A percentile compares a stretch with the other conserved stretches of the same genome.
These are phyloP conservation scores for Mergus octosetaceus DNA, from an alignment of 2,797 vertebrate species.

Conservation along the genomic window DNA sequence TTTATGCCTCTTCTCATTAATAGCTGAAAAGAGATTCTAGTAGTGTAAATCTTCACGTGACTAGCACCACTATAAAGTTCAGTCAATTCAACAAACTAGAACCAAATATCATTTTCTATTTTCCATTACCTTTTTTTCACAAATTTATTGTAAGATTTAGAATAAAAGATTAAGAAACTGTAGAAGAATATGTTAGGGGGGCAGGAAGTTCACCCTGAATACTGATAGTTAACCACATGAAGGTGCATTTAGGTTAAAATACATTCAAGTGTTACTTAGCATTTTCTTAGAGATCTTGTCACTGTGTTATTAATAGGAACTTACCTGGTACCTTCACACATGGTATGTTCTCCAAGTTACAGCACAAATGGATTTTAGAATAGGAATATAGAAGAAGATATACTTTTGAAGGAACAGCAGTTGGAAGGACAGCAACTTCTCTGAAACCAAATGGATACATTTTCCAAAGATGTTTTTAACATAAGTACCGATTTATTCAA, in stretches of 20 bases:
- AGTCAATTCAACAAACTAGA: not conserved
- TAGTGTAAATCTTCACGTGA: not conserved
- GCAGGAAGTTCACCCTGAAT: not conserved
- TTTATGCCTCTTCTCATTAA: not conserved
- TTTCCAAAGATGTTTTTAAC: not conserved
- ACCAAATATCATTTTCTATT: not conserved
- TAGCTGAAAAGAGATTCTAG: not conserved
- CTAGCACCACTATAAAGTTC: not conserved
- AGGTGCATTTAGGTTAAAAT: not conserved
- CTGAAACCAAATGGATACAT: not conserved
- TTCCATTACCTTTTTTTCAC: not conserved
- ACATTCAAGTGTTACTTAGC: not conserved
- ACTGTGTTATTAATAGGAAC: not conserved
- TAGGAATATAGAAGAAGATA: too few species aligned
- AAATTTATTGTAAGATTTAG: not conserved
- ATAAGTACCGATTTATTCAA: not conserved
- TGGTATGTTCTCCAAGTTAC: rapidly evolving
- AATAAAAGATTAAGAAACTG: not conserved
- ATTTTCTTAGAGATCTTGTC: not conserved
- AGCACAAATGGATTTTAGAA: not conserved
- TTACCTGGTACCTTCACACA: not conserved
- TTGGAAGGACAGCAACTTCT: not conserved
- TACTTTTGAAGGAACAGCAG: not conserved
- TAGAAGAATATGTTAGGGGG: not conserved
- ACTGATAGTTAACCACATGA: not conserved